These are phyloP conservation scores for Scleropages formosus DNA, from an alignment of 2,797 vertebrate genomes.

Conservation along the genomic window DNA sequence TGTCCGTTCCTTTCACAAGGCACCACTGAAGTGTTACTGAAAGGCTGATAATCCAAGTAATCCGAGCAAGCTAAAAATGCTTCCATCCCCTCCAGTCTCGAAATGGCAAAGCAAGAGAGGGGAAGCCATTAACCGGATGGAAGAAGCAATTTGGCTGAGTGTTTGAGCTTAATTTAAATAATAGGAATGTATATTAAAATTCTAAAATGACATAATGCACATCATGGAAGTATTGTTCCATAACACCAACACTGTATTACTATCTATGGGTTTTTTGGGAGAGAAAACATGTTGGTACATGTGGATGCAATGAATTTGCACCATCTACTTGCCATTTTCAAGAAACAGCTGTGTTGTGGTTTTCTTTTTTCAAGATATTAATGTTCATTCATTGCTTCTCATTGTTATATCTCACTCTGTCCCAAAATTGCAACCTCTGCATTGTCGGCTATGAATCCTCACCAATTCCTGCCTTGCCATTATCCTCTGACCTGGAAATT, in stretches of 20 bases:
- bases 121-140: background rate
- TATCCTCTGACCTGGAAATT: slow-evolving; percentile 38
- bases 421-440: slow-evolving; percentile 14
- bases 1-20: no score
- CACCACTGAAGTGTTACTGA: background rate
- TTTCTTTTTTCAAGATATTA: background rate
- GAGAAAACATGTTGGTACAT: no score
- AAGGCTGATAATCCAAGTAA: background rate
- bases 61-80: background rate
- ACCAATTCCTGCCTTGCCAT: slow-evolving; percentile 12
- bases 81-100: background rate
- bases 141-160: background rate
- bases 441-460: background rate
- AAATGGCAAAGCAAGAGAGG: background rate
- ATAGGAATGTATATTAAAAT: background rate
- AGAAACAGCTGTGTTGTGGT: background rate
- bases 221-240: no score
- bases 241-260: no score
- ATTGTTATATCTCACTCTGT: background rate
- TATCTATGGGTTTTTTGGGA: no score
- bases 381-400: background rate
- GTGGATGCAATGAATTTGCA: no score
- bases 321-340: background rate
- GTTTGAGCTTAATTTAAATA: background rate
- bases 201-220: no score